Base-by-base conservation (phyloP, 1,140 invertebrate genomes). In the Mactra quadrangularis region DNA sequence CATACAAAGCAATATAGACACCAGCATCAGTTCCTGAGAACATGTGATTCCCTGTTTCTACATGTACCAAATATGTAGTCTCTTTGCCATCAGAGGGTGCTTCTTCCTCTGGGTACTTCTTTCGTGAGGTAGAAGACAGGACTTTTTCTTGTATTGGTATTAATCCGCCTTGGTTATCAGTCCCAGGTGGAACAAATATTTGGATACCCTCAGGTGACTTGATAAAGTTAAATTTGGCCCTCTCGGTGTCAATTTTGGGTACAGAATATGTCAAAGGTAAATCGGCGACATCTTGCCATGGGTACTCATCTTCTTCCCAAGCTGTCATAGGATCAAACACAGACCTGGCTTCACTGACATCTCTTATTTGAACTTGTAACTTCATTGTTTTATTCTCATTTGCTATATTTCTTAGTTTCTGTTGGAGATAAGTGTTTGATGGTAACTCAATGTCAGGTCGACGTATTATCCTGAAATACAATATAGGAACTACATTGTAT, bases 21-120 rank as follows among this genome's bases (percentile, higher is more conserved):
- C 68, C 79, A 29, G 79, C 79, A 35, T 82, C 70, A 52, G 79
- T 82, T 38, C 70, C 79, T 17, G 79, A 72, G 33, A 72, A 72
- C 55, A 82, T 15, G 59, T 82, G 79, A 41, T 82, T 62, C 3
- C 79, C 79, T 1, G 79, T 82, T 35, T 82, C 79, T 11, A 82
- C 79, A 35, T 82, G 79, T 7, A 82, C 66, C n/a, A 82, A 41
- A 31, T 33, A 82, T 9, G 79, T 82, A 15, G 79, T 82, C 22
- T 29, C 53, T 35, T 74, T 82, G 0, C 29, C 19, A 29, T 25
- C 33, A n/a, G 38, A 17, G 1, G 25, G 6, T 1, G 6, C 6
- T 29, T n/a, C 41, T 9, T 29, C 45, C 27, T 64, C 70, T 19
- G 45, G 45, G 27, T 60, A 52, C 25, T 74, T 72, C 41, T 52